Evolutionary conservation across 2,113 vertebrate species (phyloP), one percentile per base, ranked within the genome.

Genomic region (Gadus macrocephalus): DNA sequence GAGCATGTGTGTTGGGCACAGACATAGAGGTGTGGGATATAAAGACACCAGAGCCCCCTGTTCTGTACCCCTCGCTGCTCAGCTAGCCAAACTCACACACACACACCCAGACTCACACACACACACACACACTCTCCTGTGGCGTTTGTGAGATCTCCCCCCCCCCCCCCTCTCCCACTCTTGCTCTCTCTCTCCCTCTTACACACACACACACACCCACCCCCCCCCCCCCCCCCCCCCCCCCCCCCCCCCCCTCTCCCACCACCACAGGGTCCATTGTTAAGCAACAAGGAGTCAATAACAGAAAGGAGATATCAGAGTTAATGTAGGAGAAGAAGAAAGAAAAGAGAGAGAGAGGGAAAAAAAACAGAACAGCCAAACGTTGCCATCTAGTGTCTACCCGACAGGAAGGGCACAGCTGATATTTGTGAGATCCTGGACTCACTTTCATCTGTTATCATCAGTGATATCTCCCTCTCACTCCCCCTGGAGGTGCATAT

Each of bases 321-420:
- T 2, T 15, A 55, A 55, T 55, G 16, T 12, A 58, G 55, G 55
- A n/a, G 7, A n/a, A 58, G 55, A 17, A 62, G 60, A 22, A 15
- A 25, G 61, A 79, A 63, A 22, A 35, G 25, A 49, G 64, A 58
- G 1, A 65, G 9, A 20, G 12, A 17, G 31, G 53, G 59, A 49
- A 42, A 61, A 58, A 49, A 69, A 68, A 64, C 53, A 65, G 75
- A 68, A 20, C 77, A 90, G 92, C 85, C 86, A 90, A 92, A 93
- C 69, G 89, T 89, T 92, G 92, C 92, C 92, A 91, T 89, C 92
- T 93, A 93, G 91, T 91, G 92, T 91, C 81, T 83, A 86, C 83
- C 68, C 72, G 66, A 87, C 64, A 66, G 73, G 65, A 67, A 68
- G 74, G 82, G 69, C 70, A 61, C 69, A 78, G 75, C 66, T 69